A percentile compares a stretch with the other conserved stretches of the same genome.
These are phyloP conservation scores for Gobiocypris rarus DNA, from an alignment of 2,113 vertebrate genomes.

Conservation along the genomic window DNA sequence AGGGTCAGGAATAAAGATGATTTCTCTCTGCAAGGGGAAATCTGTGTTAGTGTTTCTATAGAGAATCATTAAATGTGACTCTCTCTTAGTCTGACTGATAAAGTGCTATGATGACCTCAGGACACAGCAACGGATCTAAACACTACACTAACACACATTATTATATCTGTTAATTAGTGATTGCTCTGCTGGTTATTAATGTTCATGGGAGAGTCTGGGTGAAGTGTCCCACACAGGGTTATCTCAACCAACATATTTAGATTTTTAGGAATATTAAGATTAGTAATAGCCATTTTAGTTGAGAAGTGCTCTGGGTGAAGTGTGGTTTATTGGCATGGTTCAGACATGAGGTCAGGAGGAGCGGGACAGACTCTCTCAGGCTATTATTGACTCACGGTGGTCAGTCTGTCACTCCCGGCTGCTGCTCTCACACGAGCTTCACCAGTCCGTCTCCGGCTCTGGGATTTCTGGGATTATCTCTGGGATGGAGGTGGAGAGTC, in stretches of 20 bases:
- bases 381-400: background rate
- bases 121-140: background rate
- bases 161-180: background rate
- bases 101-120: background rate
- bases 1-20: background rate
- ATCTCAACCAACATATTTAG: background rate
- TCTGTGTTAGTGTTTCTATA: background rate
- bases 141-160: background rate
- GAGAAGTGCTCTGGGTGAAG: background rate
- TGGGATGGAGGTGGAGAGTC: constrained; percentile 70
- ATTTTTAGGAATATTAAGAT: background rate
- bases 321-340: background rate
- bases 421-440: background rate
- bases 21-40: too few species aligned
- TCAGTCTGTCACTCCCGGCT: background rate
- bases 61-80: background rate
- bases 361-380: background rate
- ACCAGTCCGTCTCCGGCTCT: background rate
- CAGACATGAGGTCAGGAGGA: background rate
- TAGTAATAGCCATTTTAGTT: too few species aligned
- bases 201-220: background rate
- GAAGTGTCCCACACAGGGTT: background rate
- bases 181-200: background rate
- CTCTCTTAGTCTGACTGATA: background rate
- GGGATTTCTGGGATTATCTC: too few species aligned